Evolutionary conservation across 2,888 invertebrate species (phyloP), one percentile per base, ranked within the genome.

Genomic region (Drosophila paranaensis): DNA sequence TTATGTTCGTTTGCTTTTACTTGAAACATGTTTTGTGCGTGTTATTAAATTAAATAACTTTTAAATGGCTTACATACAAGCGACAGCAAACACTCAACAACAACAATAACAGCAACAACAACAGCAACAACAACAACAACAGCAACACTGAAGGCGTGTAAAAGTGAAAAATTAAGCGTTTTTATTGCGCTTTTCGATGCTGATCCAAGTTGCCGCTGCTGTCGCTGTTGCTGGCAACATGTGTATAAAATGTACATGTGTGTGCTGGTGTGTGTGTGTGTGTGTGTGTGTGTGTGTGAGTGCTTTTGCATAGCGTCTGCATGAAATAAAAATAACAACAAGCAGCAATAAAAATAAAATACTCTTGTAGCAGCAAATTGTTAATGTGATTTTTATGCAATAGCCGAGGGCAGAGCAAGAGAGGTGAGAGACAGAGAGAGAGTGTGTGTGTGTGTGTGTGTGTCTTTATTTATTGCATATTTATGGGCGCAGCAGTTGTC

Each of bases 321-420:
- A 80, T 82, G 82, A 82, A 88, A 86, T 85, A 76, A 84, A 85
- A 88, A 86, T 88, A 89, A 89, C 48, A 88, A 86, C 89, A 89
- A 71, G 82, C 81, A 79, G 86, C 89, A 88, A 90, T 89, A 90
- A 88, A 88, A 89, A 89, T 89, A 90, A 90, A 89, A 89, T 84
- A 81, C 89, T 82, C 88, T 77, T 86, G 86, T 86, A 71, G 74
- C 86, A 88, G 84, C 84, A 84, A 89, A 90, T 88, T 89, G 88
- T 90, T 89, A 90, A 89, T 90, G 90, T 77, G 79, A 84, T 87
- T 88, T 88, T 88, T 89, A 88, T 88, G 90, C 90, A 87, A 88
- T 85, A 57, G 69, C 65, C 57, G 1, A 16, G 13, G 45, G 57
- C 13, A 20, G 20, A 20, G 20, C 1, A 2, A 20, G 20, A 20